Base-by-base conservation (phyloP, 2,113 vertebrate species). In the Acanthochromis polyacanthus region DNA sequence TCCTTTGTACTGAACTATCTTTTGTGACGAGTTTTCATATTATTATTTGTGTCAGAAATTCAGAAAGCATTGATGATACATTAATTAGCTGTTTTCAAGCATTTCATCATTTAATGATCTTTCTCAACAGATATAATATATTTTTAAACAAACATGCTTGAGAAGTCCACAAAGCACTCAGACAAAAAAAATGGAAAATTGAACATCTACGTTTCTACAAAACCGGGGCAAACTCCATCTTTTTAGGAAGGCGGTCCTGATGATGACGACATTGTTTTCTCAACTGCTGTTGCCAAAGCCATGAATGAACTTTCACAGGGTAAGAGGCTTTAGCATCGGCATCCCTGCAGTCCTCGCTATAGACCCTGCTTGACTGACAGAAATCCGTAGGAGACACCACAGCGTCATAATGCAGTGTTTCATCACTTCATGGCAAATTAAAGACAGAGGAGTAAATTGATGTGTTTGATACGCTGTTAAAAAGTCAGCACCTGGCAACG, bases 401-500 rank as follows among this genome's bases (percentile, higher is more conserved):
- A 45, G 50, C 46, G 63, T 72, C 58, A 80, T 83, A 81, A 86
- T 71, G 73, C 61, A 83, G 60, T 40, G 11, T 81, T 82, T 84
- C 58, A 72, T 84, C 84, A 71, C 78, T 30, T 76, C 10, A 81
- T 60, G 45, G 61, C 67, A 87, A 90, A 88, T 88, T 84, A 90
- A 89, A 85, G 80, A 78, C 64, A 78, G 57, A 57, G 8, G 55
- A 82, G 82, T 75, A 86, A 87, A 83, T 70, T 70, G 58, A 22
- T 9, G 76, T 80, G 76, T 78, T 70, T 83, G 77, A 85, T 83
- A 78, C 62, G 62, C 28, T 70, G 86, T 84, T 87, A 81, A 86
- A 77, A 63, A 83, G 66, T 77, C 86, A 64, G 71, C 86, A 91
- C 84, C 89, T 90, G 87, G 88, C 88, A 87, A 78, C 66, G 55